Evolutionary conservation across 1,140 invertebrate species (phyloP), one percentile per base, ranked within the genome.

Genomic region (Euwallacea fornicatus): DNA sequence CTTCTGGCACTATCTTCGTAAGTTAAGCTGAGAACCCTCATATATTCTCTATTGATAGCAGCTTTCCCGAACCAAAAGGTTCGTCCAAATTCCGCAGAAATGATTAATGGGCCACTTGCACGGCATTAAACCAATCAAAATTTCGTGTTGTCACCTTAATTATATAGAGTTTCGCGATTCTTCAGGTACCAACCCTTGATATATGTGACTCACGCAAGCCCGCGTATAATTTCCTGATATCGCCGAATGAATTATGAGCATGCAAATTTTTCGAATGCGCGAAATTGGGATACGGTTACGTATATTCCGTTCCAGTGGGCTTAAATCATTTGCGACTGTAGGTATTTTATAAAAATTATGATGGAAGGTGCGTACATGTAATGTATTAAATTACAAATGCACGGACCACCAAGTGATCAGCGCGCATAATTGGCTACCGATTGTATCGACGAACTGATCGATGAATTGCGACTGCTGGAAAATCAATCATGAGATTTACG

Each of bases 241-340:
- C 21, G 42, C 55, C 66, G 55, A 9, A 68, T 68, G 66, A 68
- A 50, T 68, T 68, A 68, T 73, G 75, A 71, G 63, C 66, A 72
- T 76, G 75, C 73, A 76, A 73, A 76, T 76, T 76, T 74, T 55
- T 69, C 53, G 62, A 63, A 67, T 64, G 73, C 75, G 71, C 66
- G 60, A 76, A 72, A 73, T 74, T 68, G 58, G 66, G 63, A 66
- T 73, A 56, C 66, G 69, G 56, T 60, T 46, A 46, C 59, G 42
- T 8, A 10, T 11, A 61, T 50, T 50, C 46, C 46, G 46, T 50
- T 50, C 46, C 13, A 13, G 13, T 50, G 9, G 46, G 9, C 46
- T 13, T 50, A 13, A 50, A 50, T 50, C 46, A 50, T 50, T 13
- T 11, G 46, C 13, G 9, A 50, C 46, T 10, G 9, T 50, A 50